phyloP scores from a whole-genome alignment of 35 echinoderm and acorn worm genomes.

The Amphiura filiformis region DNA sequence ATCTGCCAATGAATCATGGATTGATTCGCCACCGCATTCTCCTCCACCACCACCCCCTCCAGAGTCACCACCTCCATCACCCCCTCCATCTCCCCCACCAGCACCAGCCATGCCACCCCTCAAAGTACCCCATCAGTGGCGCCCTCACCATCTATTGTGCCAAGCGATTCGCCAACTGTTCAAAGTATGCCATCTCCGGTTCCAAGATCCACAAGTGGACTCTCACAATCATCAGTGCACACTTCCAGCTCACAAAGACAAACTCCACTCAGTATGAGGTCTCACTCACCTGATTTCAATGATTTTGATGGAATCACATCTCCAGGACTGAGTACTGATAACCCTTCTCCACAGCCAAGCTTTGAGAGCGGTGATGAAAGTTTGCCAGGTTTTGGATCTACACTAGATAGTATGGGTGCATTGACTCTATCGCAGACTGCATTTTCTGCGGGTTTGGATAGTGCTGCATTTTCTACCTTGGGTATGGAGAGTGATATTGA shows the following conservation, averaged over 20 bases:
- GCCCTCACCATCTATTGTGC: background rate
- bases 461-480: constrained; percentile 38
- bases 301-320: background rate
- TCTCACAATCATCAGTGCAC: background rate
- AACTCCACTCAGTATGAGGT: background rate
- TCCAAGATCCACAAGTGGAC: background rate
- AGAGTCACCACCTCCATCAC: background rate
- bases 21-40: constrained; percentile 7
- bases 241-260: background rate
- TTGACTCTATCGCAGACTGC: constrained; percentile 69
- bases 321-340: background rate
- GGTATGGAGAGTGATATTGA: constrained; percentile 55
- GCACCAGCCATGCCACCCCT: too few relatives aligned
- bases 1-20: background rate
- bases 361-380: background rate
- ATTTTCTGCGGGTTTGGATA: constrained; percentile 30
- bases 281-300: background rate
- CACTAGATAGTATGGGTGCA: constrained; percentile 61
- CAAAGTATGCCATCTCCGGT: background rate
- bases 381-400: constrained; percentile 1
- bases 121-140: too few relatives aligned
- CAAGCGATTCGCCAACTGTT: background rate
- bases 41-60: constrained; percentile 29
- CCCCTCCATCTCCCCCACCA: too few relatives aligned
- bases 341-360: background rate